Evolutionary conservation across 1,140 invertebrate species (phyloP).

Genomic region (Cydia pomonella): DNA sequence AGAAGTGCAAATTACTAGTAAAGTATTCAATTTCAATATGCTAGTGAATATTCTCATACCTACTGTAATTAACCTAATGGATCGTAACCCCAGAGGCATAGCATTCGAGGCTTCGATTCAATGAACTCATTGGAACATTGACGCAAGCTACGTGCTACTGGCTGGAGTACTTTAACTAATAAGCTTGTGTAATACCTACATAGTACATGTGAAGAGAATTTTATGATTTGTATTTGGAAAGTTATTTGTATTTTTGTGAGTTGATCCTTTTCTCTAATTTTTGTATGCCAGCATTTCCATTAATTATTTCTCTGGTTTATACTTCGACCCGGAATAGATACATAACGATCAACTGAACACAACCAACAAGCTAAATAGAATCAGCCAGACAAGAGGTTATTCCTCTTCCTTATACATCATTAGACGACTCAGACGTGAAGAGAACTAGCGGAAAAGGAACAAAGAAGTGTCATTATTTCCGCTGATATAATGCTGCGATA

Average conservation of each 20-base stretch:
- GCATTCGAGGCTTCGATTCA: slow-evolving; percentile 12
- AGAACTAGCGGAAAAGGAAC: slow-evolving; percentile 23
- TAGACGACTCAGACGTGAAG: slow-evolving; percentile 23
- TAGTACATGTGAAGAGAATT: no score
- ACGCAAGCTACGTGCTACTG: background rate
- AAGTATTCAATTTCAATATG: background rate
- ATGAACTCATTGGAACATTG: background rate
- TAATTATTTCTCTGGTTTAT: background rate
- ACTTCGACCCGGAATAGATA: background rate
- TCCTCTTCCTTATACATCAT: slow-evolving; percentile 8
- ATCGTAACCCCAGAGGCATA: slow-evolving; percentile 8
- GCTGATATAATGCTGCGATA: slow-evolving; percentile 26
- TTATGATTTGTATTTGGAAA: no score
- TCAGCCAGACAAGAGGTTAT: slow-evolving; percentile 19
- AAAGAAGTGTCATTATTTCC: slow-evolving; percentile 33
- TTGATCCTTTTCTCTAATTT: no score
- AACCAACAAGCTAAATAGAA: background rate
- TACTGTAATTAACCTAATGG: slow-evolving; percentile 11
- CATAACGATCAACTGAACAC: slow-evolving; percentile 5
- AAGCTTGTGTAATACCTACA: background rate
- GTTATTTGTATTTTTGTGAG: no score
- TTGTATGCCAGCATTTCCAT: no score
- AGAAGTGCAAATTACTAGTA: no score
- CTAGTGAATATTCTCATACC: background rate
- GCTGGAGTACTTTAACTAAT: background rate